Base-by-base conservation (phyloP, 2,113 vertebrate genomes). In the Istiophorus platypterus region DNA sequence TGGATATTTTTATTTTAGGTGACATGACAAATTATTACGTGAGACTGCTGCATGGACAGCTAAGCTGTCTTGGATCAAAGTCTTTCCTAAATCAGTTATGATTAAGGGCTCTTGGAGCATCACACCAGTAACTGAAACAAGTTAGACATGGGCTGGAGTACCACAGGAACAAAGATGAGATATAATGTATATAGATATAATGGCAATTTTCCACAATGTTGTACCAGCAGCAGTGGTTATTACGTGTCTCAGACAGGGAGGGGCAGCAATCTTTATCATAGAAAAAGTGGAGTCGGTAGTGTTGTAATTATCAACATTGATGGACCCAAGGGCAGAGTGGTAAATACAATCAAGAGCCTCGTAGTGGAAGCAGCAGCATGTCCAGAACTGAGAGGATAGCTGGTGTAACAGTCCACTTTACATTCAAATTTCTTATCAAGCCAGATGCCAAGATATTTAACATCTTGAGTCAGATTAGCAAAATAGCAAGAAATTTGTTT, bases 151-250 rank as follows among this genome's bases (percentile, higher is more conserved):
- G 49, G 59, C 57, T 45, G n/a, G 11, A 67, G 42, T 17, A 7
- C 26, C 42, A 47, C 47, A 71, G 70, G 14, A 41, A 39, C 26
- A 73, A 31, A 71, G 62, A 87, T 83, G 66, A 81, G 74, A 85
- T 76, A 69, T 47, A 75, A 88, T n/a, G n/a, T n/a, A n/a, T n/a
- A n/a, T n/a, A n/a, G n/a, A n/a, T n/a, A n/a, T n/a, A 54, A 64
- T 72, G 14, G 49, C 49, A 85, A 72, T 80, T 76, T 70, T 85
- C 70, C n/a, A n/a, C 72, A 80, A 70, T 69, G 57, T 54, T 64
- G 58, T 49, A 69, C 51, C 80, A 57, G 37, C 27, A 58, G 31
- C n/a, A 49, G 24, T 54, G 52, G 74, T 74, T 81, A 78, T 89
- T 76, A 83, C 39, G 71, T 76, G 27, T 47, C 29, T 81, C 74